Conservation (phyloP, 2,797 vertebrate genomes). For the Triplophysa bombifrons region DNA sequence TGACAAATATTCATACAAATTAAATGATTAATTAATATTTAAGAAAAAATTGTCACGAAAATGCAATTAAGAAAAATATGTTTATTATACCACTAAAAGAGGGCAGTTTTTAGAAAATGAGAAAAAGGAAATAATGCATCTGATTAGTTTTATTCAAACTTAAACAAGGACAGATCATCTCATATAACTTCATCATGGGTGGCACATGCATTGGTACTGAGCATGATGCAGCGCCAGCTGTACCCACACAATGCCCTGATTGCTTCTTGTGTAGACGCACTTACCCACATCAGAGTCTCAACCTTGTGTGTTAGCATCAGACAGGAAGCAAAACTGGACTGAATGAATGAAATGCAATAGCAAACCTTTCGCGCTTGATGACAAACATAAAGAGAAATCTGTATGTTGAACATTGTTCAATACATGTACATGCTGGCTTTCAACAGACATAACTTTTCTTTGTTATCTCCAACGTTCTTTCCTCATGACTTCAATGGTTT, state of each 20-base stretch:
- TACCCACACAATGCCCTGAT: constrained; percentile 36
- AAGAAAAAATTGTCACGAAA: no score
- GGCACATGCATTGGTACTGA: constrained; percentile 36
- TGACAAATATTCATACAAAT: no score
- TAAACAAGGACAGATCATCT: neutral
- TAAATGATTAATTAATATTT: no score
- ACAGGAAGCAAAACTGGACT: constrained; percentile 39
- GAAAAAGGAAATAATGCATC: neutral
- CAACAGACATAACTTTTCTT: constrained; percentile 45
- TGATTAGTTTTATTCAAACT: neutral
- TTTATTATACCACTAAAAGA: no score
- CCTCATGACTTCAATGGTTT: constrained; percentile 16
- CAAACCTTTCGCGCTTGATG: constrained; percentile 8
- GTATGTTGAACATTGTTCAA: constrained; percentile 21
- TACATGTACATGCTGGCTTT: constrained; percentile 26
- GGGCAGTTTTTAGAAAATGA: no score
- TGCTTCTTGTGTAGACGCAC: constrained; percentile 45
- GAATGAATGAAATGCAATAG: neutral
- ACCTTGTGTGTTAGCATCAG: constrained; percentile 26
- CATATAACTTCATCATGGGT: constrained; percentile 47
- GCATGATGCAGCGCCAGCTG: constrained; percentile 17
- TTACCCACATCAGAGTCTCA: constrained; percentile 35
- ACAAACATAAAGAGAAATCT: constrained; percentile 35
- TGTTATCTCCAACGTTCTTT: constrained; percentile 31
- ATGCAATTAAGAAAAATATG: no score